Evolutionary conservation across 2,888 invertebrate species (phyloP).

Genomic region (Chalcosyrphus nemorum): DNA sequence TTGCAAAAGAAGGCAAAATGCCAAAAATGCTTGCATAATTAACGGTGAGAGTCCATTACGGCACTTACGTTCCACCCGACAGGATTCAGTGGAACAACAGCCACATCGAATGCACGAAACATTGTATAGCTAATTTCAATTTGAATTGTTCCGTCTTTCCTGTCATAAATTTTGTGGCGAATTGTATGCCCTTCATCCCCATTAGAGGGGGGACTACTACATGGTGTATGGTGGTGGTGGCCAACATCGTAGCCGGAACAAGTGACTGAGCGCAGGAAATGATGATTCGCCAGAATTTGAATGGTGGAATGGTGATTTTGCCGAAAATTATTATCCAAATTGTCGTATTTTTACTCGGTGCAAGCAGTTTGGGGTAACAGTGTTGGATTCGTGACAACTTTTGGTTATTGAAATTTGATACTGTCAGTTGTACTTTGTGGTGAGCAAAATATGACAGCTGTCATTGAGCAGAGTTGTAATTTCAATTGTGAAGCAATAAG

Average conservation of each 20-base stretch:
- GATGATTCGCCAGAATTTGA: slow-evolving; percentile 41
- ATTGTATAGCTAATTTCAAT: slow-evolving; percentile 52
- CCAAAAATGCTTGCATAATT: slow-evolving; percentile 69
- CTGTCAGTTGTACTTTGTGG: neutral
- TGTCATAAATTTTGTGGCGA: slow-evolving; percentile 55
- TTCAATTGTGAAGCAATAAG: neutral
- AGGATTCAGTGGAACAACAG: slow-evolving; percentile 5
- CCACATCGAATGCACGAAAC: slow-evolving; percentile 28
- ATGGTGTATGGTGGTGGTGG: neutral
- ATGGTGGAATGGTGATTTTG: slow-evolving; percentile 12
- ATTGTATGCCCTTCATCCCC: neutral
- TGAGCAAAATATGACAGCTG: too few relatives aligned
- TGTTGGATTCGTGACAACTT: neutral
- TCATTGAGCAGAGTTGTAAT: neutral
- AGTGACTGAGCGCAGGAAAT: slow-evolving; percentile 59
- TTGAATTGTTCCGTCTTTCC: slow-evolving; percentile 61
- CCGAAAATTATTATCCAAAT: slow-evolving; percentile 24
- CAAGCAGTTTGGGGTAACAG: neutral
- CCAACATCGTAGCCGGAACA: slow-evolving; percentile 43
- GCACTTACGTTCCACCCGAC: slow-evolving; percentile 46
- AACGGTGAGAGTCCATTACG: slow-evolving; percentile 63
- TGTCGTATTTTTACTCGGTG: neutral
- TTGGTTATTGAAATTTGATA: neutral
- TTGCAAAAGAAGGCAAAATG: slow-evolving; percentile 47
- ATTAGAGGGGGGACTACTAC: too few relatives aligned